Base-by-base conservation (phyloP, 2,797 vertebrate species). In the Glossophaga mutica region DNA sequence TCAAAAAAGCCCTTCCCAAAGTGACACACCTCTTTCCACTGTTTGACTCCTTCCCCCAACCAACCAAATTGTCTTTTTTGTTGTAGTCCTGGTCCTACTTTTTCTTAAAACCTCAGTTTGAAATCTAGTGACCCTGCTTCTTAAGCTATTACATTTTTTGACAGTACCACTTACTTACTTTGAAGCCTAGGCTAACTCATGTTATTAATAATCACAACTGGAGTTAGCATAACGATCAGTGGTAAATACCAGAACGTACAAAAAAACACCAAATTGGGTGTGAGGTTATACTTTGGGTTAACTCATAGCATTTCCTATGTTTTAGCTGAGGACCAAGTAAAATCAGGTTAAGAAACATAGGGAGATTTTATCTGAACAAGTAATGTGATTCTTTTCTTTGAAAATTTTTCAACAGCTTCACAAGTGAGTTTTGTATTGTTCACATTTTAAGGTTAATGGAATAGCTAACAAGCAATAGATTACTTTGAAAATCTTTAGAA, bases 341-440 rank as follows among this genome's bases (percentile, higher is more conserved):
- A 87, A 81, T 9, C 62, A 88, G 21, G 42, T 81, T 94, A 89
- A 73, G 24, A 89, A 95, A 90, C 42, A 77, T 34, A 83, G 9
- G 19, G 92, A 44, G 44, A 48, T 93, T 97, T 94, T 86, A 96
- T 89, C 48, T 91, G 26, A 70, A 94, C 59, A 94, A 85, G 26
- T 85, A 74, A 86, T 62, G 10, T 52, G 34, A 59, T 77, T 57
- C 52, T 71, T 87, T 89, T 82, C 37, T 85, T 90, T 84, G 46
- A 96, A 91, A 89, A 92, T 74, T 62, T 11, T 96, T 83, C 57
- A 93, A 73, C 24, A 94, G 57, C 39, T 50, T 74, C 70, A 73
- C 8, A 70, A 57, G 34, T 50, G 12, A 95, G n/a, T 70, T 93
- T 88, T 96, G 6, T 68, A 82, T 79, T 79, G 37, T 62, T 96